phyloP scores from a whole-genome alignment of 2,888 invertebrate species.

The Ophraella communa region DNA sequence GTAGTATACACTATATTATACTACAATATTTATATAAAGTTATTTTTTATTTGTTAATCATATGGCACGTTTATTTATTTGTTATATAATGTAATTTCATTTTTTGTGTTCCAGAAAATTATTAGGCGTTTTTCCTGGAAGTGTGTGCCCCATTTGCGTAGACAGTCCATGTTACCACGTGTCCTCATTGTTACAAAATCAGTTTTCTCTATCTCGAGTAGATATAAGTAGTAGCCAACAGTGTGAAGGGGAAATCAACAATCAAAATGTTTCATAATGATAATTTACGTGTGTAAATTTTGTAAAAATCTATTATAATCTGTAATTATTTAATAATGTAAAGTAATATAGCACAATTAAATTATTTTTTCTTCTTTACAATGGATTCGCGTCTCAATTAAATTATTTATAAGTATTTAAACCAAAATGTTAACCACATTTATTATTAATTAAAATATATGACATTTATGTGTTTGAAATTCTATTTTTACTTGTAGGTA shows the following conservation, averaged over 20 bases:
- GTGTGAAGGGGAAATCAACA: constrained; percentile 2
- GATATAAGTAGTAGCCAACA: constrained; percentile 10
- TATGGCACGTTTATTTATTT: neutral
- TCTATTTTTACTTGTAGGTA: too few relatives aligned
- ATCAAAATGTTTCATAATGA: neutral
- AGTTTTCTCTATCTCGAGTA: constrained; percentile 28
- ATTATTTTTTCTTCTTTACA: neutral
- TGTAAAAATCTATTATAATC: neutral
- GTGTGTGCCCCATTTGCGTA: constrained; percentile 53
- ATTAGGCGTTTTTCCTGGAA: constrained; percentile 54
- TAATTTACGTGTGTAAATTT: neutral
- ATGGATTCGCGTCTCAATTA: too few relatives aligned
- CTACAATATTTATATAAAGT: too few relatives aligned
- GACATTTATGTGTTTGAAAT: neutral
- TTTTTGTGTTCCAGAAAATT: constrained; percentile 54
- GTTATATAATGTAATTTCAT: too few relatives aligned
- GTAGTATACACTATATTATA: too few relatives aligned
- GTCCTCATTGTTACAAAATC: constrained; percentile 36
- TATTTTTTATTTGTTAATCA: neutral
- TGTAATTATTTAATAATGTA: too few relatives aligned
- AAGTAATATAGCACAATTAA: neutral
- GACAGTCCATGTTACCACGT: constrained; percentile 54
- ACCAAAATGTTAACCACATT: neutral
- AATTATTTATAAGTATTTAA: neutral
- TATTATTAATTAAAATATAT: neutral